These are phyloP conservation scores for Clinocottus analis DNA, from an alignment of 2,113 vertebrate genomes.

Conservation along the genomic window DNA sequence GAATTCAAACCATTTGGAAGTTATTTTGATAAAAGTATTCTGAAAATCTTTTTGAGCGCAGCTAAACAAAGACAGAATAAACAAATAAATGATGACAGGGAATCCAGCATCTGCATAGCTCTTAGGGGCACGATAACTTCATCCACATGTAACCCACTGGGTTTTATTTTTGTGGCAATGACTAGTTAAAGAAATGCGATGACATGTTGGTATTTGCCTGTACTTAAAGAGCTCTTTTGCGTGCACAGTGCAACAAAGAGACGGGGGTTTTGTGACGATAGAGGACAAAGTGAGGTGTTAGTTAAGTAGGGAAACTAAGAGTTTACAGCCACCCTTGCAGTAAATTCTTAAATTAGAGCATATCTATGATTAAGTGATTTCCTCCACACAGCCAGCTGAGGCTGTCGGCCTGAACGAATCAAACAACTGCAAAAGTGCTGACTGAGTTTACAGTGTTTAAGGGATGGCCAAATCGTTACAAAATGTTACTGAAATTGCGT, in stretches of 20 bases:
- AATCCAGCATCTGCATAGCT: neutral
- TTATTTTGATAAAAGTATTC: neutral
- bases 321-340: neutral
- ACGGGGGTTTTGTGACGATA: neutral
- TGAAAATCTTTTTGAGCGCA: neutral
- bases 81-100: neutral
- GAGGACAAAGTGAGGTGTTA: neutral
- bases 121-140: neutral
- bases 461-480: too few relatives aligned
- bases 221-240: neutral
- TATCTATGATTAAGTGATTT: neutral
- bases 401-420: too few relatives aligned
- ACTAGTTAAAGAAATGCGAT: neutral
- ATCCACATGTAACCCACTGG: neutral
- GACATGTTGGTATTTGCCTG: neutral
- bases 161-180: neutral
- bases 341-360: neutral
- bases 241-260: neutral
- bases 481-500: too few relatives aligned
- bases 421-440: too few relatives aligned
- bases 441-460: too few relatives aligned
- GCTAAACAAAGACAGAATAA: neutral
- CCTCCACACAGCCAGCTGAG: too few relatives aligned
- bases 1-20: neutral
- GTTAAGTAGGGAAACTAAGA: neutral